Percentiles rank a stretch among this genome's conserved stretches.
These are phyloP conservation scores for Epinotia bilunana DNA, from an alignment of 2,888 invertebrate species.

Conservation along the genomic window DNA sequence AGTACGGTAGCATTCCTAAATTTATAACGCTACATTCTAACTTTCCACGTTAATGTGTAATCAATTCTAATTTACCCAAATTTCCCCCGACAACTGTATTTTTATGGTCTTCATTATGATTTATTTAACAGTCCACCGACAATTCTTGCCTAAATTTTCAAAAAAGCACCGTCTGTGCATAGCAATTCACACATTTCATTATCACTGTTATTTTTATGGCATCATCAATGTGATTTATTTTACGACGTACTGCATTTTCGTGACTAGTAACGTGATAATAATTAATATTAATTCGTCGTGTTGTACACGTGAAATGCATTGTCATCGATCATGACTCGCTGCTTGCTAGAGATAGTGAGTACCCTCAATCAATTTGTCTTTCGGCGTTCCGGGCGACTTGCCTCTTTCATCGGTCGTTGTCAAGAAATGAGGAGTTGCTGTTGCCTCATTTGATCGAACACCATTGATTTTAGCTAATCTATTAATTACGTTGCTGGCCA, in stretches of 20 bases:
- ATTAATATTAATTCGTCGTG: slow-evolving; percentile 78
- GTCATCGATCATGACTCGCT: slow-evolving; percentile 81
- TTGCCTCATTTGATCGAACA: slow-evolving; percentile 53
- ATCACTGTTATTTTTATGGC: slow-evolving; percentile 50
- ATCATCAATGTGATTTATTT: slow-evolving; percentile 61
- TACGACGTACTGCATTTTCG: slow-evolving; percentile 57
- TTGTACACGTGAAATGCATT: slow-evolving; percentile 64
- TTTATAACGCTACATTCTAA: slow-evolving; percentile 48
- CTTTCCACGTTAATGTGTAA: slow-evolving; percentile 32
- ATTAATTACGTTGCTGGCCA: slow-evolving; percentile 20
- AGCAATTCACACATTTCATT: slow-evolving; percentile 51
- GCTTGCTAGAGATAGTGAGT: slow-evolving; percentile 59
- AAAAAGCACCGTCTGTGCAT: slow-evolving; percentile 58
- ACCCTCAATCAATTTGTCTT: slow-evolving; percentile 74
- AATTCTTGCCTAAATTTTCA: slow-evolving; percentile 58
- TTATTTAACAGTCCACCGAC: slow-evolving; percentile 58
- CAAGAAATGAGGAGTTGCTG: slow-evolving; percentile 49
- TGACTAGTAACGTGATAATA: slow-evolving; percentile 76
- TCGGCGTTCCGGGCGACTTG: slow-evolving; percentile 63
- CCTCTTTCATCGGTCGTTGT: slow-evolving; percentile 63
- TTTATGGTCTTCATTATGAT: slow-evolving; percentile 57
- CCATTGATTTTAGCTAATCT: slow-evolving; percentile 41
- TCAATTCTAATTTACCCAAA: slow-evolving; percentile 51
- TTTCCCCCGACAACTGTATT: slow-evolving; percentile 45
- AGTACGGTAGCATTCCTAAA: slow-evolving; percentile 46